phyloP scores from a whole-genome alignment of 2,888 invertebrate genomes.

The Subacronicta megacephala region DNA sequence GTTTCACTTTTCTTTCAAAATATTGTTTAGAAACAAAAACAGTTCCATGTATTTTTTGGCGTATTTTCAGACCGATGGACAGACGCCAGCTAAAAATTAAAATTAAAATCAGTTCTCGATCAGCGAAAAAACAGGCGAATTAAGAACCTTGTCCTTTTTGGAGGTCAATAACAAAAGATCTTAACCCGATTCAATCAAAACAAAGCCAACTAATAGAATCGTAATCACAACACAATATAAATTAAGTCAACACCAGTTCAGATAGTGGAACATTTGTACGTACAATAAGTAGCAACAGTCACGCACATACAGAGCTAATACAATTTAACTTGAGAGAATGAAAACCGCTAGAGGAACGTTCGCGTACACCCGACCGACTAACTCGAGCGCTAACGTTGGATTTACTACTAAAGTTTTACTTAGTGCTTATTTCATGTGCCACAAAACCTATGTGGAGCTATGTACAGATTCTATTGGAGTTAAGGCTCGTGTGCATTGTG shows the following conservation, averaged over 20 bases:
- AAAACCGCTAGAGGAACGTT: slow-evolving; percentile 48
- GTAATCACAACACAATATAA: slow-evolving; percentile 49
- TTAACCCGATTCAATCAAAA: slow-evolving; percentile 11
- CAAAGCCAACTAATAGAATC: slow-evolving; percentile 35
- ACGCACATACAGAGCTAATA: slow-evolving; percentile 64
- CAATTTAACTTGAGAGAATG: slow-evolving; percentile 66
- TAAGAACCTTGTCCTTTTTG: too few species aligned
- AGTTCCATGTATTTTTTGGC: too few species aligned
- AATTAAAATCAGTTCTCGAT: too few species aligned
- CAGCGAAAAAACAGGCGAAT: too few species aligned
- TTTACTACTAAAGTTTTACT: slow-evolving; percentile 57
- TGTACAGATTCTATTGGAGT: slow-evolving; percentile 24
- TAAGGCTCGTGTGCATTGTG: slow-evolving; percentile 13
- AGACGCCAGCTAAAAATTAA: too few species aligned
- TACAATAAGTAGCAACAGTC: slow-evolving; percentile 55
- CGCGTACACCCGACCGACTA: slow-evolving; percentile 44
- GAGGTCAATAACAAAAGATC: neutral
- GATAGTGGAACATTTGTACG: slow-evolving; percentile 45
- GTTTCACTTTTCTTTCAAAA: too few species aligned
- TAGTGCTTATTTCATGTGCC: slow-evolving; percentile 49
- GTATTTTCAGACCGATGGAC: too few species aligned
- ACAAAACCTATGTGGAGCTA: slow-evolving; percentile 29
- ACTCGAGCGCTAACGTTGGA: slow-evolving; percentile 52
- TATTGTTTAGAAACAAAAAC: too few species aligned
- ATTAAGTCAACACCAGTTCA: slow-evolving; percentile 52